Conservation (phyloP, 92 coral and sea anemone genomes). For the Metridium senile region DNA sequence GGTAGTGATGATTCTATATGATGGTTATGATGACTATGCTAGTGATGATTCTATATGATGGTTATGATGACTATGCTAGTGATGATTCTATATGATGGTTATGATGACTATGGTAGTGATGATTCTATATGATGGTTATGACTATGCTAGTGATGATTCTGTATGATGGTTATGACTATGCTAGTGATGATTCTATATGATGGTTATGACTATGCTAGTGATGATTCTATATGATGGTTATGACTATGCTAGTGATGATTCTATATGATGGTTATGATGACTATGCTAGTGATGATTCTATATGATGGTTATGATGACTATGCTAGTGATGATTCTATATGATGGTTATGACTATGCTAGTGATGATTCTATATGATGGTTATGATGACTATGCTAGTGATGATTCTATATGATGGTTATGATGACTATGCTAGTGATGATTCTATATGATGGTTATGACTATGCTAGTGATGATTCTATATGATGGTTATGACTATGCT, state of each 20-base stretch:
- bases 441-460: neutral
- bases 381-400: no score
- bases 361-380: neutral
- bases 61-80: neutral
- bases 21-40: neutral
- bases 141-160: neutral
- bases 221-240: neutral
- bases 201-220: neutral
- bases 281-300: no score
- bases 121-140: neutral
- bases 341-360: neutral
- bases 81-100: no score
- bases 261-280: neutral
- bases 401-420: neutral
- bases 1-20: no score
- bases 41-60: no score
- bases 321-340: no score
- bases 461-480: neutral
- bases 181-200: no score
- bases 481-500: no score
- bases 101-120: neutral
- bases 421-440: neutral
- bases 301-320: neutral
- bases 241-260: no score
- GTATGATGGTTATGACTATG: neutral